Conservation (phyloP, 2,888 invertebrate species). For the Nineta flava region DNA sequence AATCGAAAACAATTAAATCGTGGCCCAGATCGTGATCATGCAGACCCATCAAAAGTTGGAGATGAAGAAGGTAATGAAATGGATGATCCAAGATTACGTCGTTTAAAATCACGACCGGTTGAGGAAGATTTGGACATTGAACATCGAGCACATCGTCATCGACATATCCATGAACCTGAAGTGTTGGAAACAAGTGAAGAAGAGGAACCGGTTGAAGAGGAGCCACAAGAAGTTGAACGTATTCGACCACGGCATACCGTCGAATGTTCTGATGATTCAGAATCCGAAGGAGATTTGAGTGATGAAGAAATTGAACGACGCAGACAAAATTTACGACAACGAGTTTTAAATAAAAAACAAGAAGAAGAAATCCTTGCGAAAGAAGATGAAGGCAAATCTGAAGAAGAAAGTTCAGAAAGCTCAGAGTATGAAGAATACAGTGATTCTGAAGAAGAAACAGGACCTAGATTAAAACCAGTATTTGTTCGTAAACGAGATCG, state of each 20-base stretch:
- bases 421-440: conserved; percentile 77
- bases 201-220: conserved; percentile 29
- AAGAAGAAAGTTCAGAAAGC: conserved; percentile 50
- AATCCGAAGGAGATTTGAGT: conserved; percentile 71
- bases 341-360: conserved; percentile 51
- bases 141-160: conserved; percentile 36
- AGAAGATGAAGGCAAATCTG: conserved; percentile 57
- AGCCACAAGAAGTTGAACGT: conserved; percentile 10
- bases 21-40: conserved; percentile 13
- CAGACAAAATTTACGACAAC: conserved; percentile 48
- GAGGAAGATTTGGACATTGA: conserved; percentile 30
- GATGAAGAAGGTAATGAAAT: conserved; percentile 30
- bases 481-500: conserved; percentile 88
- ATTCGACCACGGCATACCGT: conserved; percentile 21
- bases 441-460: conserved; percentile 79
- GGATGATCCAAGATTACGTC: conserved; percentile 70
- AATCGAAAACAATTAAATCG: conserved; percentile 24
- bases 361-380: conserved; percentile 57
- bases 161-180: conserved; percentile 54
- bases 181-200: conserved; percentile 44
- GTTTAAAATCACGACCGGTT: conserved; percentile 38
- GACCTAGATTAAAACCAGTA: conserved; percentile 84
- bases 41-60: conserved; percentile 19
- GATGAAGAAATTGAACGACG: conserved; percentile 73
- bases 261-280: conserved; percentile 33